Evolutionary conservation across 2,888 invertebrate genomes (phyloP), one percentile per base, ranked within the genome.

Genomic region (Trissoscelio sp.): DNA sequence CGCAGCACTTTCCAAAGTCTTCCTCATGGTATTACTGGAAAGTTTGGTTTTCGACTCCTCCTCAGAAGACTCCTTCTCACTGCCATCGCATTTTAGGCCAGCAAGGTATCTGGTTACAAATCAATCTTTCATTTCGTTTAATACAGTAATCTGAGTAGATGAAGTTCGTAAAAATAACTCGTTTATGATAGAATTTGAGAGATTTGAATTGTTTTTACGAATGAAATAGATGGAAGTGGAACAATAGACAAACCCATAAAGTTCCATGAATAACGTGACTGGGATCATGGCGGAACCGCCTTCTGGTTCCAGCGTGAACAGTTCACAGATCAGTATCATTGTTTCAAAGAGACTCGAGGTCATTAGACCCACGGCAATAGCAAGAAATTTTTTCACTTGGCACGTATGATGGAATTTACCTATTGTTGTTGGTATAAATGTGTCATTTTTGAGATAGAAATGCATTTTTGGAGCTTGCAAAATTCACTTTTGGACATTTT

Each of bases 301-400:
- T 74, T 97, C 97, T 0, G 96, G 95, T 87, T 97, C 97, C 81
- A 95, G 95, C 0, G 96, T 96, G 62, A 97, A 92, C 0, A 96
- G 93, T 88, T 97, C 96, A 89, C 97, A 97, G 16, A 97, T 92
- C 82, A 95, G 92, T 48, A 94, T 94, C 96, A 97, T 96, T 0
- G 96, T 95, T 87, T 95, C 94, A 1, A 95, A 94, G 12, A 96
- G 92, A 86, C 94, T 95, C 95, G 96, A 94, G 31, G 94, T 94
- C 34, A 96, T 87, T 77, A 95, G 91, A 0, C 94, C 95, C 0
- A 94, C 94, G 82, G 96, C 96, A 0, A 97, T 93, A 0, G 95
- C 95, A 24, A 97, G 92, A 88, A 97, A 96, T 84, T 95, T 94
- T 77, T 95, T 91, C 92, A 95, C 95, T 12, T 95, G 94, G 37